Base-by-base conservation (phyloP, 2,888 invertebrate genomes). In the Cylloceria caligata region DNA sequence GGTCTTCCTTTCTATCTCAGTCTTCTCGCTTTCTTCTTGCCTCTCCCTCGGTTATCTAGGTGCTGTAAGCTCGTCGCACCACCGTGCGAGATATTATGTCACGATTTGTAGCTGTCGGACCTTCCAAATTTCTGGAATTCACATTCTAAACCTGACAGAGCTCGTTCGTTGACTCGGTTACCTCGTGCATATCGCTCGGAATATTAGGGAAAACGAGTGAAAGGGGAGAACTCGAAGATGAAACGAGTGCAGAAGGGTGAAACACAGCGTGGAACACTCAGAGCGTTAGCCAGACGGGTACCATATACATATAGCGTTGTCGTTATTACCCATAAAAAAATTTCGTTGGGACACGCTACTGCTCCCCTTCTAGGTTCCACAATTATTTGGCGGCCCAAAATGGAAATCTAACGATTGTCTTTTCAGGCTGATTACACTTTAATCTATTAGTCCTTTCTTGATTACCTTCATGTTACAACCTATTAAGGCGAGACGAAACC, bases 101-200 rank as follows among this genome's bases (percentile, higher is more conserved):
- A 88, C 86, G 86, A 87, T 88, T 87, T 86, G 83, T 85, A 81
- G 81, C 65, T 73, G 57, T 65, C 55, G 64, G 52, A 73, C 68
- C 52, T 72, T 60, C 71, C 57, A 49, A 81, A 81, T 76, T 73
- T 81, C 77, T 36, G 73, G 77, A 77, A 81, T 81, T 73, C 68
- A 16, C 77, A 49, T 55, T 64, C 62, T 16, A 78, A 52, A 27
- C 27, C 21, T 11, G 49, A 52, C 27, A 19, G 11, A 5, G 21
- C 36, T 30, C 16, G 27, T 36, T 27, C 19, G 21, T 16, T 52
- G 64, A 9, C 9, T 34, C 64, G 11, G 24, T 24, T 64, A 2
- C 21, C 34, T 24, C 27, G 47, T 36, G 36, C 36, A 49, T 68
- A 71, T 71, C 71, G 49, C 69, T 9, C 57, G 55, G 30, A 65